Conservation (phyloP, 2,797 vertebrate genomes). For the Labeo calbasu region DNA sequence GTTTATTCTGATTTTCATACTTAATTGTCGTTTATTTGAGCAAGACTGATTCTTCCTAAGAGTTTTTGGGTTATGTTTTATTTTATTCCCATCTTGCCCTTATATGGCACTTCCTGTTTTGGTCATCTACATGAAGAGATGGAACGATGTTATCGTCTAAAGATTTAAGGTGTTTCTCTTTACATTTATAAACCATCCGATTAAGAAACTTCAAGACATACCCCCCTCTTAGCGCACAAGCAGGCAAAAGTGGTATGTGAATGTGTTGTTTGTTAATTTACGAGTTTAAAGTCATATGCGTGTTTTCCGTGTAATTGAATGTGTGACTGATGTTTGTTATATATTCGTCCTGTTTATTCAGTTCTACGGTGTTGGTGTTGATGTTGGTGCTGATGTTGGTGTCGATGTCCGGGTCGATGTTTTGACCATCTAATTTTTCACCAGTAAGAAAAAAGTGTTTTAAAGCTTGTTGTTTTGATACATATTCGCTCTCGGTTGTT, state of each 20-base stretch:
- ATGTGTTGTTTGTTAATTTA: neutral
- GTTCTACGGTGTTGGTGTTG: neutral
- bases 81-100: neutral
- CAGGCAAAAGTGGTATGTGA: neutral
- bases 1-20: neutral
- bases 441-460: too few species aligned
- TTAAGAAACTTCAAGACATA: neutral
- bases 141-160: neutral
- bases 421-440: too few species aligned
- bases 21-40: neutral
- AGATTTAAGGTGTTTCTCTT: neutral
- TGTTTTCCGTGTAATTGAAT: neutral
- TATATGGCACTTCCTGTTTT: neutral
- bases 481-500: too few species aligned
- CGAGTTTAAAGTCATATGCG: neutral
- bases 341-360: neutral
- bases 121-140: neutral
- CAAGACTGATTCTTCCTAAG: constrained; percentile 10
- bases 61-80: neutral
- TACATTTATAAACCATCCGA: neutral
- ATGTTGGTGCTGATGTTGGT: too few species aligned
- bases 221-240: neutral
- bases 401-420: neutral
- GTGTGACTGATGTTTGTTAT: neutral
- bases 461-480: too few species aligned